Base-by-base conservation (phyloP, 92 coral and sea anemone species). In the Parazoanthus darwini region DNA sequence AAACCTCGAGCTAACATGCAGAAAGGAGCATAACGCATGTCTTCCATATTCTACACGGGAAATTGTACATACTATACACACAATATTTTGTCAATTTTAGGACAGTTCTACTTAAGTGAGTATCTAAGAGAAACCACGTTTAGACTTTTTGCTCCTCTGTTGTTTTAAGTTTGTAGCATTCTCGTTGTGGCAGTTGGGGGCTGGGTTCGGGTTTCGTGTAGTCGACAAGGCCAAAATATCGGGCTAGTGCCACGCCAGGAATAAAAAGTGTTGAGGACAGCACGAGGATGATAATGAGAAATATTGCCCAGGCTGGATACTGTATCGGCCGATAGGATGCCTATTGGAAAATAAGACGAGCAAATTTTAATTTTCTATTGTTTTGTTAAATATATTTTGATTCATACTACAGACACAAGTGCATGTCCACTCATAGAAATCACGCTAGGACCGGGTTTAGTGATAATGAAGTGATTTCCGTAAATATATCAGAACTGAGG, bases 241-340 rank as follows among this genome's bases (percentile, higher is more conserved):
- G 95, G 10, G 91, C 90, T 33, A 96, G 33, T 63, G 96, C 98
- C 39, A 96, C 91, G 14, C 91, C 87, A 10, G 98, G 98, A 36
- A 96, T 92, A 68, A 94, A 96, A 5, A 92, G 36, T 9, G 93
- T 86, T 8, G 98, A 96, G 54, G 91, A 83, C n/a, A 94, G 91
- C 5, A 92, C 90, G 46, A 96, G 88, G 10, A 94, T 75, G 44
- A 92, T 89, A 46, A 92, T 93, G 82, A 96, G 58, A 66, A 92
- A 94, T 42, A 96, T 87, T 6, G 98, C 96, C 98, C 98, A 96
- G 66, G 82, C 86, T 6, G 98, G 98, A 83, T 92, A 96, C 44
- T 94, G 91, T 22, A 96, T 82, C 50, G 88, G 89, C 63, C 86
- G 90, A 54, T 95, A 96, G 22, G 93, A 82, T 71, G 88, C 98